These are phyloP conservation scores for Hippasteria phrygiana DNA, from an alignment of 53 echinoderm and acorn worm species.

Conservation along the genomic window DNA sequence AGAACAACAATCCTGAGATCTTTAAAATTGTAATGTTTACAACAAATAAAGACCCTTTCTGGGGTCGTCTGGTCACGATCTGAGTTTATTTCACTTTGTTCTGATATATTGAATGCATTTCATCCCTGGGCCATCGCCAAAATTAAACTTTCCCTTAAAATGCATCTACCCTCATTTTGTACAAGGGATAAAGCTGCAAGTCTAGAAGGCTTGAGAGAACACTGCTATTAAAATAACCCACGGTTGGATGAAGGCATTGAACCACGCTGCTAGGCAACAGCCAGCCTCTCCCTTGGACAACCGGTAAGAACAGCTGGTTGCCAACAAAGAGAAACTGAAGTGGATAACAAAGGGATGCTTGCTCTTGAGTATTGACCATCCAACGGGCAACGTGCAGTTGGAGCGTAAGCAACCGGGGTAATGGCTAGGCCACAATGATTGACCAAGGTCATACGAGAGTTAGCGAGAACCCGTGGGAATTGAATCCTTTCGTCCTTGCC, in stretches of 20 bases:
- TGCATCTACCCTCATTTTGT: no score
- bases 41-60: no score
- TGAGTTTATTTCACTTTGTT: no score
- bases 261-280: slow-evolving; percentile 37
- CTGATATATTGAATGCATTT: no score
- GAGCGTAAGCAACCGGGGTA: neutral
- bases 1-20: no score
- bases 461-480: slow-evolving; percentile 21
- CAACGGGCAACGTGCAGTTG: neutral
- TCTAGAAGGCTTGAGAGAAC: no score
- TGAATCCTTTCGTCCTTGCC: neutral
- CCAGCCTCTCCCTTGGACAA: neutral
- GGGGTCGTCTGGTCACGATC: no score
- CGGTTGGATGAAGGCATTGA: slow-evolving; percentile 22
- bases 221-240: neutral
- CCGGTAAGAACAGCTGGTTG: slow-evolving; percentile 32
- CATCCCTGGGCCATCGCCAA: no score
- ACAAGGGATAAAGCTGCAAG: no score
- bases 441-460: slow-evolving; percentile 11
- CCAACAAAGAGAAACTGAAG: slow-evolving; percentile 9
- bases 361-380: slow-evolving; percentile 6
- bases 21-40: no score
- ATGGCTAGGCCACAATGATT: neutral
- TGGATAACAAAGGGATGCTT: slow-evolving; percentile 6
- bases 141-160: no score